These are phyloP conservation scores for Stigmatopora nigra DNA, from an alignment of 2,113 vertebrate species.

Conservation along the genomic window DNA sequence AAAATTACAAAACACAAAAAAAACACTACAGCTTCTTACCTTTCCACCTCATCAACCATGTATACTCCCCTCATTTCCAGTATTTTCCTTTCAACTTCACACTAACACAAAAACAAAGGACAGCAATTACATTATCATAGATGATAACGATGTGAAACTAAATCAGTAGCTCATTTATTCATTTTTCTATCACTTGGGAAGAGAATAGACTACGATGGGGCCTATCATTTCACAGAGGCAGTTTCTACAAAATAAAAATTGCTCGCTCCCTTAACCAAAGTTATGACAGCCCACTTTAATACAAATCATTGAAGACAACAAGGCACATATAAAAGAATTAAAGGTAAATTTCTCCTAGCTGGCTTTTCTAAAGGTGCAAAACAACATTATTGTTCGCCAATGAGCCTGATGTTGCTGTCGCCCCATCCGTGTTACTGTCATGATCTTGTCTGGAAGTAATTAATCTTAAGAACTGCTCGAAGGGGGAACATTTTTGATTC, in stretches of 20 bases:
- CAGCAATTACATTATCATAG: conserved; percentile 61
- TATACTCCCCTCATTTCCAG: conserved; percentile 26
- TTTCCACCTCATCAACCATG: conserved; percentile 26
- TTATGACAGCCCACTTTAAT: no score
- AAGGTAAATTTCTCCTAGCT: conserved; percentile 11
- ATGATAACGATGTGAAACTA: conserved; percentile 62
- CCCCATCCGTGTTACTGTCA: conserved; percentile 9
- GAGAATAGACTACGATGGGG: conserved; percentile 15
- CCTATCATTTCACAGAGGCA: conserved; percentile 53
- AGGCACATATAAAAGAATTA: no score
- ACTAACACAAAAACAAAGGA: conserved; percentile 50
- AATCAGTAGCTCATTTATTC: conserved; percentile 63
- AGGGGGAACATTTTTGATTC: background rate
- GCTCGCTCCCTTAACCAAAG: no score
- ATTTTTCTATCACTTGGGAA: conserved; percentile 56
- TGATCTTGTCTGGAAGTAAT: conserved; percentile 15
- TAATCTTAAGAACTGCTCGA: conserved; percentile 14
- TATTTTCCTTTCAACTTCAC: conserved; percentile 25
- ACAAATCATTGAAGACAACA: no score
- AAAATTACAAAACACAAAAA: conserved; percentile 55
- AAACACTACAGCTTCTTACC: conserved; percentile 61
- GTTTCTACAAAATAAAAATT: conserved; percentile 18
- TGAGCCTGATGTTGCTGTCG: conserved; percentile 12
- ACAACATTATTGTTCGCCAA: conserved; percentile 11
- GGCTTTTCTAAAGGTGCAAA: conserved; percentile 1